A percentile compares a stretch with the other conserved stretches of the same genome.
Conservation (phyloP, 2,113 vertebrate species). For the Heterochromis multidens region DNA sequence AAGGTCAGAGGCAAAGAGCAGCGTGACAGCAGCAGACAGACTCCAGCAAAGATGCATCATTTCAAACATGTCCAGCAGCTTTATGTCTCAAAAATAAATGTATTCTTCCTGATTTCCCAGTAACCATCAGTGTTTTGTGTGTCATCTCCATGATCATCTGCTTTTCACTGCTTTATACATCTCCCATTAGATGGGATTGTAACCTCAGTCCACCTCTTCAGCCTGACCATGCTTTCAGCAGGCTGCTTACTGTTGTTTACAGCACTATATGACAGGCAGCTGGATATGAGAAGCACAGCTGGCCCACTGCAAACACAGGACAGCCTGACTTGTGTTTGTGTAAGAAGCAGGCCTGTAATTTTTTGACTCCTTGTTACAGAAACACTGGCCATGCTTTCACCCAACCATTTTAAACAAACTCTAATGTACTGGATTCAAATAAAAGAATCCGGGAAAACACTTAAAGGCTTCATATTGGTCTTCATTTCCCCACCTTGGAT, state of each 20-base stretch:
- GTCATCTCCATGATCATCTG: not conserved
- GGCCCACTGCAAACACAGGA: conserved; percentile 7
- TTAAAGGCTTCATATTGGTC: not conserved
- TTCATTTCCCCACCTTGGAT: not conserved
- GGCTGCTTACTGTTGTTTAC: conserved; percentile 45
- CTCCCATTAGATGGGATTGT: not conserved
- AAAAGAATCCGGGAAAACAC: not conserved
- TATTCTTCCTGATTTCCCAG: not conserved
- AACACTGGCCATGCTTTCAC: conserved; percentile 13
- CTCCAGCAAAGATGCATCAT: not conserved
- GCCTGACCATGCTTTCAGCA: not conserved
- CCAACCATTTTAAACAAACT: conserved; percentile 22
- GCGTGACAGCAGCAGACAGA: not conserved
- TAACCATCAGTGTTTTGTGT: not conserved
- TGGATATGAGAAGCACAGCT: conserved; percentile 29
- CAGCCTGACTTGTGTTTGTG: conserved; percentile 41
- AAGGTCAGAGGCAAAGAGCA: not conserved
- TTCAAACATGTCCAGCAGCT: not conserved
- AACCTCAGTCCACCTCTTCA: not conserved
- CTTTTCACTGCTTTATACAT: not conserved
- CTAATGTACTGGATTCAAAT: not conserved
- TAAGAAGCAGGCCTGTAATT: conserved; percentile 35
- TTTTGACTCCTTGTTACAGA: conserved; percentile 39
- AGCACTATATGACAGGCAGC: conserved; percentile 48
- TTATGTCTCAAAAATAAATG: not conserved